These are phyloP conservation scores for Hycleus cichorii DNA, from an alignment of 1,140 invertebrate genomes.

Conservation along the genomic window DNA sequence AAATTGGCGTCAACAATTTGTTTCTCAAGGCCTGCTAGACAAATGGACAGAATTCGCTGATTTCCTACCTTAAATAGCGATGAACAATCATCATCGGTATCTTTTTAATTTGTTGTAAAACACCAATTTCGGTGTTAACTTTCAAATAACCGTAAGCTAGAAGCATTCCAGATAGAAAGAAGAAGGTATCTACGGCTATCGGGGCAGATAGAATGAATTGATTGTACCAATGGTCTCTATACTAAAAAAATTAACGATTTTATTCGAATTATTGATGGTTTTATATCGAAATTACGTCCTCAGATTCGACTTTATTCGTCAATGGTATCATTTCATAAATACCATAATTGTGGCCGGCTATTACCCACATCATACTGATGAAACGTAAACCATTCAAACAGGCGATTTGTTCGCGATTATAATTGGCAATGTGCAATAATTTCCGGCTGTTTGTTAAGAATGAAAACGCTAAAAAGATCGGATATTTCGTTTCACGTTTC, in stretches of 20 bases:
- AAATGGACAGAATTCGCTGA: background rate
- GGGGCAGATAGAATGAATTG: slow-evolving; percentile 19
- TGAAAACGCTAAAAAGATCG: slow-evolving; percentile 5
- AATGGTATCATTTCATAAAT: background rate
- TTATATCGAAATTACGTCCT: too few species aligned
- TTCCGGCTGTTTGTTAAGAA: background rate
- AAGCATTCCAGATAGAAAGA: slow-evolving; percentile 30
- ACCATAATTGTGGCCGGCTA: background rate
- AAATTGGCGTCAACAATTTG: too few species aligned
- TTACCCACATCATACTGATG: slow-evolving; percentile 6
- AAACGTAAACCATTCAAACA: slow-evolving; percentile 5
- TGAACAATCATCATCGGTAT: slow-evolving; percentile 37
- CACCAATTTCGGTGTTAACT: slow-evolving; percentile 36
- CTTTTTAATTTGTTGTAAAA: slow-evolving; percentile 28
- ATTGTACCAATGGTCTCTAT: background rate
- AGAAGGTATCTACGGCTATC: slow-evolving; percentile 32
- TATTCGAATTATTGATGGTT: background rate
- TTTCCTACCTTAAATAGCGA: slow-evolving; percentile 35
- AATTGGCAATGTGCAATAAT: background rate
- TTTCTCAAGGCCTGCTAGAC: too few species aligned
- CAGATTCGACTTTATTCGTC: background rate
- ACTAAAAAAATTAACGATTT: background rate
- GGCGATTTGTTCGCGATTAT: slow-evolving; percentile 6
- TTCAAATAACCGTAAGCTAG: slow-evolving; percentile 29
- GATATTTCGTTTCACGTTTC: slow-evolving; percentile 4